These are phyloP conservation scores for Stegophylla sp. DNA, from an alignment of 2,888 invertebrate species.

Conservation along the genomic window DNA sequence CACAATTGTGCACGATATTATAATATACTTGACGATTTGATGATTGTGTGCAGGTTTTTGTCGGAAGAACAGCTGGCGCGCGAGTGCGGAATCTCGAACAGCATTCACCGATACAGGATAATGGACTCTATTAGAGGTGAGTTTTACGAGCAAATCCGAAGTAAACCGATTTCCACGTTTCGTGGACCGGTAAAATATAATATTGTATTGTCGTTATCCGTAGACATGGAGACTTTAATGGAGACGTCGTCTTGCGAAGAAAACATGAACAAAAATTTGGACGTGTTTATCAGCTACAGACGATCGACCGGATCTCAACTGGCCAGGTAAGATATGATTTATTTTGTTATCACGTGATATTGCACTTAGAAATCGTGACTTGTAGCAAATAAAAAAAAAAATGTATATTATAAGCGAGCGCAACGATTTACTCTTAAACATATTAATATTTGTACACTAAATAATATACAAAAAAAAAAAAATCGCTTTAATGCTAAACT, in stretches of 20 bases:
- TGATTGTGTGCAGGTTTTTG: slow-evolving; percentile 67
- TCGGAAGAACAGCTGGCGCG: slow-evolving; percentile 89
- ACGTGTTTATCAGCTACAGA: slow-evolving; percentile 97
- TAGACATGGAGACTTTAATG: slow-evolving; percentile 65
- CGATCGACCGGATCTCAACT: slow-evolving; percentile 96
- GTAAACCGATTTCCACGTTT: not conserved
- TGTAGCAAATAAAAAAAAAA: too few relatives aligned
- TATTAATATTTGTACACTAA: too few relatives aligned
- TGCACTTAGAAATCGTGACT: too few relatives aligned
- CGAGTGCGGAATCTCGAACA: slow-evolving; percentile 92
- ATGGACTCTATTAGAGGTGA: slow-evolving; percentile 75
- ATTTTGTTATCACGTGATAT: too few relatives aligned
- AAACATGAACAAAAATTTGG: slow-evolving; percentile 85
- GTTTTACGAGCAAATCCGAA: not conserved
- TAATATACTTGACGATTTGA: not conserved
- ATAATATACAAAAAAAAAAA: too few relatives aligned
- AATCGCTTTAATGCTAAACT: too few relatives aligned
- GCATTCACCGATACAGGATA: slow-evolving; percentile 91
- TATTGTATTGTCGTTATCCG: not conserved
- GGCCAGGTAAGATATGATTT: slow-evolving; percentile 73
- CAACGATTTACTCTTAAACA: too few relatives aligned
- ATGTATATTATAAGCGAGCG: too few relatives aligned
- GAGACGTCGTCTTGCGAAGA: slow-evolving; percentile 72
- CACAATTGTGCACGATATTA: too few relatives aligned
- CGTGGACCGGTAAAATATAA: not conserved